Evolutionary conservation across 2,113 vertebrate species (phyloP), one percentile per base, ranked within the genome.

Genomic region (Gobio gobio): DNA sequence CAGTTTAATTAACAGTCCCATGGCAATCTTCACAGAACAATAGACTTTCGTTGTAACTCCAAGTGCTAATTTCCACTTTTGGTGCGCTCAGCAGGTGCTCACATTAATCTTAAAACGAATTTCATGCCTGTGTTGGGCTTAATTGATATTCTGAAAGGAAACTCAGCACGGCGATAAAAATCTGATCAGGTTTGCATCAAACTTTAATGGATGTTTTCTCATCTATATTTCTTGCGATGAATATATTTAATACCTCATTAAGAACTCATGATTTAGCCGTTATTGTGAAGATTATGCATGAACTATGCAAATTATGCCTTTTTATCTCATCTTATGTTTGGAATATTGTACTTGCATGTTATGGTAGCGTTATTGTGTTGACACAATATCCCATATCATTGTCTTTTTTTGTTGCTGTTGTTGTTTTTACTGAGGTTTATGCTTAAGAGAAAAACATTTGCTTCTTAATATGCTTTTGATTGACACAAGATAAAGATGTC

Each of bases 1-100:
- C 94, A 94, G 91, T 94, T 95, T 95, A 95, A 95, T 95, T 95
- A 95, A 94, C 93, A 92, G 91, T 93, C 92, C 89, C 90, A 90
- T 92, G 91, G 92, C 92, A 92, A 90, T 84, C 90, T 91, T 91
- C 85, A 89, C 89, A 93, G 91, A 91, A 94, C 93, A 94, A 93
- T 93, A 91, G 93, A 93, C 92, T 93, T 92, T 91, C 90, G 92
- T 94, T 94, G 90, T 91, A 92, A 84, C 91, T 93, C 89, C 93
- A 93, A 94, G 92, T 94, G 92, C 92, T 92, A 94, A 93, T 94
- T 93, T 94, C 92, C 92, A 93, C 86, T 91, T 89, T 83, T 33
- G 87, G 85, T 88, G 90, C 87, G 90, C 91, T 91, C 90, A 90
- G 92, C 94, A 94, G 93, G 93, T 92, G 92, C 89, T 90, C 76